These are phyloP conservation scores for Naso thynnoides DNA, from an alignment of 2,797 vertebrate genomes.

Conservation along the genomic window DNA sequence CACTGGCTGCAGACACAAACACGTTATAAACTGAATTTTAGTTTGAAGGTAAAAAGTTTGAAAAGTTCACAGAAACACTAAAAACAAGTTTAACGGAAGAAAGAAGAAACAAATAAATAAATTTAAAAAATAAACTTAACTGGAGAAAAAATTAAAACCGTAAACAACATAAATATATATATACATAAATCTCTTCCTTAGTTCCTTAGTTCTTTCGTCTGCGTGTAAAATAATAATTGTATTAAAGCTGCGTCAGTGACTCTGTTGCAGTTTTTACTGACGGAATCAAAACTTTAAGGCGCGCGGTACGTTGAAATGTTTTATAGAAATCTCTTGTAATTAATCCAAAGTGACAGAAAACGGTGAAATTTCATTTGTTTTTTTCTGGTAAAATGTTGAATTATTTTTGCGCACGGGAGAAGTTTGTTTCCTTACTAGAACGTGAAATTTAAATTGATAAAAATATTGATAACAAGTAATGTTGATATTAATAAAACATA, in stretches of 20 bases:
- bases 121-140: too few species aligned
- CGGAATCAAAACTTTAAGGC: background rate
- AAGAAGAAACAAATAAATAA: too few species aligned
- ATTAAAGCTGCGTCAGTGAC: background rate
- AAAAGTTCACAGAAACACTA: too few species aligned
- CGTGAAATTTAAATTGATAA: background rate
- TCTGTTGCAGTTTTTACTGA: background rate
- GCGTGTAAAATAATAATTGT: background rate
- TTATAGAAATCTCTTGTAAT: background rate
- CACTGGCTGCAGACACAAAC: background rate
- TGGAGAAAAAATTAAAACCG: too few species aligned
- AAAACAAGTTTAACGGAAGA: too few species aligned
- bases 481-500: background rate
- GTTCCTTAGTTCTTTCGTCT: background rate
- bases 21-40: background rate
- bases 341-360: background rate
- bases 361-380: background rate
- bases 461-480: background rate
- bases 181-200: background rate
- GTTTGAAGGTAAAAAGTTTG: background rate
- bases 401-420: slow-evolving; percentile 1
- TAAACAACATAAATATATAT: too few species aligned
- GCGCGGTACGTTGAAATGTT: background rate
- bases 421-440: background rate
- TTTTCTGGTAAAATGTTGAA: background rate